phyloP scores from a whole-genome alignment of 2,113 vertebrate genomes.

The Ammodytes marinus region DNA sequence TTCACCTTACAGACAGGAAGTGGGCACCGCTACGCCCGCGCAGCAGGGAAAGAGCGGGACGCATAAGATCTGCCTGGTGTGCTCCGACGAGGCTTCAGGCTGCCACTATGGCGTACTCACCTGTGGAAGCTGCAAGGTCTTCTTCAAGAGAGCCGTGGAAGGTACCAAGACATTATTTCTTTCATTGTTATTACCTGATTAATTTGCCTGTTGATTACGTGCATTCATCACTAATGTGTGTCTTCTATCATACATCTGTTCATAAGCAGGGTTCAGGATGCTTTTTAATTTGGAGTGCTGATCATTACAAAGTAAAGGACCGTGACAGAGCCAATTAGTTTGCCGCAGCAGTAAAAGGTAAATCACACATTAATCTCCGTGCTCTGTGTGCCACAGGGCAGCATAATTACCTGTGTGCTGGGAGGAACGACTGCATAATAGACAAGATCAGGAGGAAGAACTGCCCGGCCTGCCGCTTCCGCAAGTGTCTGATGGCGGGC shows the following conservation, averaged over 20 bases:
- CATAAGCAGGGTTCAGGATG: not conserved
- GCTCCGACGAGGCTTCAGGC: conserved; percentile 87
- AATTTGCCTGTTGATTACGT: not conserved
- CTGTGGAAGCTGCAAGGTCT: conserved; percentile 89
- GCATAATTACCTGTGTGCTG: conserved; percentile 99
- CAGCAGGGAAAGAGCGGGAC: conserved; percentile 73
- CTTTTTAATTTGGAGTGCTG: not conserved
- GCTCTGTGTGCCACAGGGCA: conserved; percentile 86
- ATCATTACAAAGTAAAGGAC: conserved; percentile 16
- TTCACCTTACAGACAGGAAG: conserved; percentile 67
- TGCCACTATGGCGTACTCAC: conserved; percentile 90
- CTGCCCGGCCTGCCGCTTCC: conserved; percentile 97
- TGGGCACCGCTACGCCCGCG: conserved; percentile 29
- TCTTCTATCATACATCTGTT: not conserved
- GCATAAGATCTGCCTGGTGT: conserved; percentile 87
- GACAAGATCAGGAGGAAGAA: conserved; percentile 99
- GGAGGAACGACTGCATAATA: conserved; percentile 98
- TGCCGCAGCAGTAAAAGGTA: conserved; percentile 11
- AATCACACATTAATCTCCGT: conserved; percentile 38
- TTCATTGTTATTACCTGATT: not conserved
- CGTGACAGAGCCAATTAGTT: conserved; percentile 27
- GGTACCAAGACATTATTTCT: conserved; percentile 63
- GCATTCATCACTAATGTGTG: not conserved
- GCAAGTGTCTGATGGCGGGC: conserved; percentile 97
- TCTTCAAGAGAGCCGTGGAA: conserved; percentile 90